A percentile compares a stretch with the other conserved stretches of the same genome.
Evolutionary conservation across 2,797 vertebrate genomes (phyloP).

Genomic region (Sphenopsis melanotis): DNA sequence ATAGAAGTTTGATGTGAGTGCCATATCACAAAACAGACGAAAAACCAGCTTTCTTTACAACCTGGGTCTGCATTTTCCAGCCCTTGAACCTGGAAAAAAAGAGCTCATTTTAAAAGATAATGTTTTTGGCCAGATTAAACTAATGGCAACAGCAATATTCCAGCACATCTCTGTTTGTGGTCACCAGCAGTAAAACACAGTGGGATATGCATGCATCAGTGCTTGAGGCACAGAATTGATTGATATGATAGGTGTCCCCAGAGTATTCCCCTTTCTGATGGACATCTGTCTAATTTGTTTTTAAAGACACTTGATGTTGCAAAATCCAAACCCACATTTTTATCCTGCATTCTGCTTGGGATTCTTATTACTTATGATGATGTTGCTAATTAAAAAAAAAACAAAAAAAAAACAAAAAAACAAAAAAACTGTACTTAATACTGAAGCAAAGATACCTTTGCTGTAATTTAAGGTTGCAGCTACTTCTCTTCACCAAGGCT

Average conservation of each 20-base stretch:
- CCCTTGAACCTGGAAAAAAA: background rate
- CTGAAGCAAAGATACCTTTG: background rate
- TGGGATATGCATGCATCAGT: background rate
- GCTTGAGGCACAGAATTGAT: background rate
- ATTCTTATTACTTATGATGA: background rate
- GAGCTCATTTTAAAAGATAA: background rate
- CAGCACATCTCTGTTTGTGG: background rate
- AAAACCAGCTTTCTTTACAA: background rate
- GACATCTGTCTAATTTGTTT: background rate
- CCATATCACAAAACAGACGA: background rate
- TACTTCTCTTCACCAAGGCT: background rate
- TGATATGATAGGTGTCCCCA: background rate
- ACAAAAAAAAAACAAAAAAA: too few relatives aligned
- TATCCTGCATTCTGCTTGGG: background rate
- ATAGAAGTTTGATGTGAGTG: background rate
- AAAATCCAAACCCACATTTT: background rate
- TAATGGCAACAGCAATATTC: background rate
- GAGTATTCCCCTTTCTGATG: background rate
- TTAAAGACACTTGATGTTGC: background rate
- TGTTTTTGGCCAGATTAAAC: background rate
- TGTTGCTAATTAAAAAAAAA: background rate
- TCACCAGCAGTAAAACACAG: background rate
- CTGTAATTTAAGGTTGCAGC: background rate
- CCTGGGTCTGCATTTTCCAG: accelerated
- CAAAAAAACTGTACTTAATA: background rate